Base-by-base conservation (phyloP, 2,113 vertebrate genomes). In the Dicerorhinus sumatrensis region DNA sequence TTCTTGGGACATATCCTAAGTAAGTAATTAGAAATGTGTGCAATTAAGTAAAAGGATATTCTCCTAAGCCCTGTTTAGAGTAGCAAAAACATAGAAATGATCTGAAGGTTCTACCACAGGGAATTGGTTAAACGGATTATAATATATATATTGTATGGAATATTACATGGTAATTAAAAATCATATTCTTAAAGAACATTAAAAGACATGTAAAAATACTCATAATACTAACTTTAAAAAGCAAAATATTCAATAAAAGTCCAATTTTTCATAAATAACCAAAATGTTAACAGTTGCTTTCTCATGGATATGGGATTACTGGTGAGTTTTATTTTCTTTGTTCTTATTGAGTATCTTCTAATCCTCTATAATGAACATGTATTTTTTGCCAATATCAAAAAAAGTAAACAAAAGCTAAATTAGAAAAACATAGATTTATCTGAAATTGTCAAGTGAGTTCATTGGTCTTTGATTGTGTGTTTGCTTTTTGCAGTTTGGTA, bases 101-200 rank as follows among this genome's bases (percentile, higher is more conserved):
- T 42, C 33, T 70, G 46, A 96, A 88, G 76, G 13, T 85, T 89
- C n/a, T 89, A 75, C n/a, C 27, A 27, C 25, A 65, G 13, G 18
- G 48, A 90, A 91, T 31, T 89, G 60, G 33, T 92, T 93, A 86
- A 80, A 89, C 46, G 17, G 62, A 62, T 63, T 72, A 17, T 75
- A 79, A 89, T 62, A 73, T 0, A 48, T 39, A 31, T 73, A 72
- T 67, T 51, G 27, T 9, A 29, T 56, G 14, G 8, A 89, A 63
- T 90, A 76, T 67, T 80, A 83, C 12, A 27, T 81, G 54, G 10
- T 46, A 84, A 93, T 81, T 93, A 85, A 92, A 92, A 97, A 72
- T 80, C 7, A 58, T 89, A 27, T n/a, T 54, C 77, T 91, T 94
- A 70, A 91, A 91, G 39, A 91, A 79, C 89, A 83, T 63, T 46